These are phyloP conservation scores for Champsocephalus esox DNA, from an alignment of 2,797 vertebrate genomes.

Conservation along the genomic window DNA sequence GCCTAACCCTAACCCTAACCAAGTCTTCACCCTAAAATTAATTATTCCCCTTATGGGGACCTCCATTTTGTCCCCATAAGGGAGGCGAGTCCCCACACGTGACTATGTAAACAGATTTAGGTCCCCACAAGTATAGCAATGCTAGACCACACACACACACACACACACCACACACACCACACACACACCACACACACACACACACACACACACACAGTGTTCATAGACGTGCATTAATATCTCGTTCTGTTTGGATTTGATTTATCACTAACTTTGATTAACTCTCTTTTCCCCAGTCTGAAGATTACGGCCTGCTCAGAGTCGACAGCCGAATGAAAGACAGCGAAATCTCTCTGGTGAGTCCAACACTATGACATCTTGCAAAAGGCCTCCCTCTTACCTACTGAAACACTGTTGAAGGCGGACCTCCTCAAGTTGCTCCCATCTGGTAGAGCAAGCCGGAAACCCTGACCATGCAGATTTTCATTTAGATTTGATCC, in stretches of 20 bases:
- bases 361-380: too few relatives aligned
- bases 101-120: too few relatives aligned
- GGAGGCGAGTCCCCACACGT: too few relatives aligned
- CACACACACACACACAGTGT: constrained; percentile 5
- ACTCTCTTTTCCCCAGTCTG: constrained; percentile 59
- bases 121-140: too few relatives aligned
- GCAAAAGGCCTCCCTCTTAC: neutral
- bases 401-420: neutral
- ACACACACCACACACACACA: constrained; percentile 28
- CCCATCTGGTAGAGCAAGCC: neutral
- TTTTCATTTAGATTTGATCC: neutral
- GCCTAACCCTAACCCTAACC: too few relatives aligned
- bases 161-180: neutral
- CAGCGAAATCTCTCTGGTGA: constrained; percentile 80
- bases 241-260: neutral
- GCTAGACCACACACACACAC: constrained; percentile 12
- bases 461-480: too few relatives aligned
- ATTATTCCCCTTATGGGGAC: too few relatives aligned
- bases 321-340: constrained; percentile 71
- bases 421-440: neutral
- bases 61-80: too few relatives aligned
- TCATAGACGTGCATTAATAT: neutral
- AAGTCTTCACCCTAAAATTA: too few relatives aligned
- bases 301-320: constrained; percentile 73
- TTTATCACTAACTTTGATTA: neutral